Evolutionary conservation across 2,113 vertebrate species (phyloP).

Genomic region (Lepus europaeus): DNA sequence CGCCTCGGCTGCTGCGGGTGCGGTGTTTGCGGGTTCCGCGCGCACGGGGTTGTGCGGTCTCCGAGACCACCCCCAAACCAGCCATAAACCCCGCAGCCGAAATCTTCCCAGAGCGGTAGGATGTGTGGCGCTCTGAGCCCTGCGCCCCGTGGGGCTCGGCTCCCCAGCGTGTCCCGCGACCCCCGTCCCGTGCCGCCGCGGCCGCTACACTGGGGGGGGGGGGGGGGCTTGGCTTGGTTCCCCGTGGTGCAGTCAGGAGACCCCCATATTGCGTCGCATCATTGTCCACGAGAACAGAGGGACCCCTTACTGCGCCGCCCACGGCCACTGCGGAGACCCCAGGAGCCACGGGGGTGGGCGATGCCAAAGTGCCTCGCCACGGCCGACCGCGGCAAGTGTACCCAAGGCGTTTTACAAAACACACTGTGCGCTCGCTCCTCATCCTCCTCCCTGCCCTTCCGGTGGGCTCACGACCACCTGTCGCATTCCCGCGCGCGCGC

Average conservation of each 20-base stretch:
- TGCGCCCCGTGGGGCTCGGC: not conserved
- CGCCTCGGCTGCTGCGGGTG: not conserved
- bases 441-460: not conserved
- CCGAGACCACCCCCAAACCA: not conserved
- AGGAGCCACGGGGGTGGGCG: not conserved
- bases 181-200: constrained; percentile 78
- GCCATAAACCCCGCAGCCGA: not conserved
- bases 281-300: not conserved
- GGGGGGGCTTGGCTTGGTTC: constrained; percentile 70
- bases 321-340: not conserved
- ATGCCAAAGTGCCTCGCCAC: not conserved
- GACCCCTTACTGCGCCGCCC: not conserved
- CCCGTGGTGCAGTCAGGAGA: constrained; percentile 64
- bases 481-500: constrained; percentile 5
- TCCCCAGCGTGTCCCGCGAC: not conserved
- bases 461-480: constrained; percentile 82
- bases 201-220: constrained; percentile 79
- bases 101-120: not conserved
- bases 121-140: not conserved
- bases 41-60: not conserved
- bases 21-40: not conserved
- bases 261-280: constrained; percentile 80
- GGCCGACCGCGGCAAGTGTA: not conserved
- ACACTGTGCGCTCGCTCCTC: not conserved
- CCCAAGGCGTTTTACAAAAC: constrained; percentile 27